Conservation (phyloP, 92 coral and sea anemone genomes). For the Ricordea florida region DNA sequence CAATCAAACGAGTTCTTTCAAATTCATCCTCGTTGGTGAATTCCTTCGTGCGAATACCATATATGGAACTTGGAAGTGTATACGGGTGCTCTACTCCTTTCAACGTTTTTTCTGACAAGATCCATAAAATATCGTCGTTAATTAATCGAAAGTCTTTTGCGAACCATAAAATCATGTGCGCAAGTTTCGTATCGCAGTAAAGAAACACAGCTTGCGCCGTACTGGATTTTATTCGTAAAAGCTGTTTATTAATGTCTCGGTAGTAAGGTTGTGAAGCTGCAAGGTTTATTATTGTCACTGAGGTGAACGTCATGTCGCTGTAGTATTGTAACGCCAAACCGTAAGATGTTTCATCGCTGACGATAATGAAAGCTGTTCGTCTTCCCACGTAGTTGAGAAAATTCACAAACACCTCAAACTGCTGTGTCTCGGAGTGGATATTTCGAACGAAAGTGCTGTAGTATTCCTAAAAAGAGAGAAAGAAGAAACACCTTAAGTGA, state of each 20-base stretch:
- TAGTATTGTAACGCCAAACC: slow-evolving; percentile 63
- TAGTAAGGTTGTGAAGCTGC: slow-evolving; percentile 6
- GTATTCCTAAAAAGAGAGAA: slow-evolving; percentile 28
- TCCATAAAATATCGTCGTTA: slow-evolving; percentile 67
- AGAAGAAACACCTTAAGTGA: no score
- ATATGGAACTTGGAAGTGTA: slow-evolving; percentile 72
- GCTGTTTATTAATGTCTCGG: slow-evolving; percentile 5
- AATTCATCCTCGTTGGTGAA: slow-evolving; percentile 4
- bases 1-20: slow-evolving; percentile 33
- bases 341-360: slow-evolving; percentile 70
- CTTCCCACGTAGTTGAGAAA: slow-evolving; percentile 65
- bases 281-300: slow-evolving; percentile 45
- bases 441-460: slow-evolving; percentile 72
- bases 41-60: slow-evolving; percentile 51
- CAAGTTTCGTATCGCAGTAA: slow-evolving; percentile 54
- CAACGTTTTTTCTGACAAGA: slow-evolving; percentile 68
- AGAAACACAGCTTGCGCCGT: slow-evolving; percentile 54
- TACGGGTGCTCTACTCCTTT: slow-evolving; percentile 13
- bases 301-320: slow-evolving; percentile 6
- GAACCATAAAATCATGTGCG: slow-evolving; percentile 65
- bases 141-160: slow-evolving; percentile 77
- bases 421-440: slow-evolving; percentile 50
- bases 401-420: slow-evolving; percentile 55
- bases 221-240: slow-evolving; percentile 69
- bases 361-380: slow-evolving; percentile 60